These are phyloP conservation scores for Spicauda simplicius DNA, from an alignment of 2,888 invertebrate species.

Conservation along the genomic window DNA sequence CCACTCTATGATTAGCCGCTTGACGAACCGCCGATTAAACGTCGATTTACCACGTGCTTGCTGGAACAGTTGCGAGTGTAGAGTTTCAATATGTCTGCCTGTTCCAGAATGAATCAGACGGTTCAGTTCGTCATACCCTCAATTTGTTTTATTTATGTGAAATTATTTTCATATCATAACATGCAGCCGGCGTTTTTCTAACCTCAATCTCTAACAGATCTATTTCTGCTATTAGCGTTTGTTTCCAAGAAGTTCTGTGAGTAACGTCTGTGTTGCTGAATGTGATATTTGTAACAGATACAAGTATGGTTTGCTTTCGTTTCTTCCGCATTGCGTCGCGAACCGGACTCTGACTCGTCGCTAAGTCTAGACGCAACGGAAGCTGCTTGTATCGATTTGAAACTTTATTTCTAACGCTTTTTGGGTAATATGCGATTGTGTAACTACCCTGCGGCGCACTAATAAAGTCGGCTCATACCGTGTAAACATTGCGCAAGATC, in stretches of 20 bases:
- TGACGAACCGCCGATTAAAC: conserved; percentile 40
- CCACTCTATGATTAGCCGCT: conserved; percentile 41
- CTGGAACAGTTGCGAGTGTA: conserved; percentile 68
- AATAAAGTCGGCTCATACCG: conserved; percentile 11
- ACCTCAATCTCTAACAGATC: conserved; percentile 56
- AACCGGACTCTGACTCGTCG: conserved; percentile 40
- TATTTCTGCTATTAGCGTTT: conserved; percentile 29
- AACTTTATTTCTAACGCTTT: conserved; percentile 36
- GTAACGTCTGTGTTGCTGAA: neutral
- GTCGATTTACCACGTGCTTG: conserved; percentile 61
- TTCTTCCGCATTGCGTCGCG: conserved; percentile 58
- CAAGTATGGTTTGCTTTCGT: conserved; percentile 33
- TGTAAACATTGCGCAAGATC: conserved; percentile 35
- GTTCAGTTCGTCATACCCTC: conserved; percentile 61
- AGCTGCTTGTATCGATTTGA: conserved; percentile 57
- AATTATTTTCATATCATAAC: conserved; percentile 50
- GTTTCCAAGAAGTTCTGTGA: conserved; percentile 28
- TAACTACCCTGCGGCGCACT: conserved; percentile 26
- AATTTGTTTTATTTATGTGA: conserved; percentile 51
- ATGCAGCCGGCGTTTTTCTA: conserved; percentile 61
- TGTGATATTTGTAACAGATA: conserved; percentile 25
- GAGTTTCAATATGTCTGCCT: conserved; percentile 80
- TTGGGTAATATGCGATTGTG: conserved; percentile 21
- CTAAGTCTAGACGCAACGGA: conserved; percentile 56
- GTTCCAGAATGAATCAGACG: conserved; percentile 62